Conservation (phyloP, 2,113 vertebrate species). For the Upupa epops region DNA sequence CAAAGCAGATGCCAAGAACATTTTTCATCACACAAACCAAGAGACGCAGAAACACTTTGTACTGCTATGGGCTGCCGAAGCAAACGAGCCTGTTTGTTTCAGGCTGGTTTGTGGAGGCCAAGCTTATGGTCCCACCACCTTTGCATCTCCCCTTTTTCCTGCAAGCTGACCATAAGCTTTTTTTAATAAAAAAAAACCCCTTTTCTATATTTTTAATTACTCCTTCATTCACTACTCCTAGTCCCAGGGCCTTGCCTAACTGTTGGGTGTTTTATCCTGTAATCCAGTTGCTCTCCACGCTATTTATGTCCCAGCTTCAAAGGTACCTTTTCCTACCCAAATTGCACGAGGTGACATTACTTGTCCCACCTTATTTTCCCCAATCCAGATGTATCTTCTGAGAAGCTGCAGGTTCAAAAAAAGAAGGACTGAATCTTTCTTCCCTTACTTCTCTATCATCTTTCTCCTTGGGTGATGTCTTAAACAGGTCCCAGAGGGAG, state of each 20-base stretch:
- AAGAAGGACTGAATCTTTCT: not conserved
- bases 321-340: not conserved
- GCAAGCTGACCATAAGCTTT: not conserved
- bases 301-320: not conserved
- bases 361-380: not conserved
- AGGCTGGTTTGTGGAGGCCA: not conserved
- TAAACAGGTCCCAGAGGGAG: not conserved
- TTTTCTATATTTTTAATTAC: not conserved
- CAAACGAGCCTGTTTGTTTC: not conserved
- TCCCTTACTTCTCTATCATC: not conserved
- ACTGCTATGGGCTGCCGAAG: not conserved
- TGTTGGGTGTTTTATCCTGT: not conserved
- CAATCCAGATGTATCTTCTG: not conserved
- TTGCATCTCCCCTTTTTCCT: not conserved
- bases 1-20: constrained; percentile 50
- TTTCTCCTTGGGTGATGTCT: not conserved
- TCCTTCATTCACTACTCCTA: not conserved
- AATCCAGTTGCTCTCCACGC: not conserved
- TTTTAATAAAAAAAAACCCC: not conserved
- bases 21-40: constrained; percentile 36
- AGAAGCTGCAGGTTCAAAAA: not conserved
- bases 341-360: not conserved
- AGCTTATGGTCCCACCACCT: not conserved
- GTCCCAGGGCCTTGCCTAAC: not conserved
- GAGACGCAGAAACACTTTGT: not conserved